phyloP scores from a whole-genome alignment of 2,113 vertebrate genomes.

The Rattus rattus region DNA sequence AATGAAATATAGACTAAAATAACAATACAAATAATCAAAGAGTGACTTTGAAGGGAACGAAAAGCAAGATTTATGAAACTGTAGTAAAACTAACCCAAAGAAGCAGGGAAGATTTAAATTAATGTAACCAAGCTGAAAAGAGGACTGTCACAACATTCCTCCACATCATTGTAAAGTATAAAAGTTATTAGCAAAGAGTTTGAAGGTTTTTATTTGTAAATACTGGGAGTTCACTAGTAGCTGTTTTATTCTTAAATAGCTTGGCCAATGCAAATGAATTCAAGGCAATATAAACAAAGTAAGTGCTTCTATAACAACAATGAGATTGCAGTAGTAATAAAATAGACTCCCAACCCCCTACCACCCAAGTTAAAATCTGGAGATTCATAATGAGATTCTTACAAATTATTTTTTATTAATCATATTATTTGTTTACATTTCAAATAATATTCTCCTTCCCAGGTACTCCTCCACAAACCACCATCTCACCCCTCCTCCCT shows the following conservation, averaged over 20 bases:
- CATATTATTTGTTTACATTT: too few relatives aligned
- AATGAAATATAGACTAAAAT: background rate
- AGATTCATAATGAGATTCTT: background rate
- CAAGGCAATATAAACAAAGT: background rate
- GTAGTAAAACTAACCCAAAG: background rate
- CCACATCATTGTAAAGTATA: background rate
- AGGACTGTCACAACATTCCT: background rate
- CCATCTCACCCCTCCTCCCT: too few relatives aligned
- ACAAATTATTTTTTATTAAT: background rate
- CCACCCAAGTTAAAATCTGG: background rate
- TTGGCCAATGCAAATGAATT: background rate
- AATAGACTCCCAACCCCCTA: background rate
- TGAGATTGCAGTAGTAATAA: background rate
- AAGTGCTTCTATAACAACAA: background rate
- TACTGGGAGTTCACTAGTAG: background rate
- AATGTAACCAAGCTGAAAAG: background rate
- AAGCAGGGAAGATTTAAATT: background rate
- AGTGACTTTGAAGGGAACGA: background rate
- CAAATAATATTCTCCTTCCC: too few relatives aligned
- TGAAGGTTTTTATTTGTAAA: background rate
- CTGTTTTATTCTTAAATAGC: background rate
- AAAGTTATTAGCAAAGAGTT: background rate
- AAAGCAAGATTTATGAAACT: background rate
- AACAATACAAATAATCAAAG: background rate
- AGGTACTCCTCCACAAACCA: too few relatives aligned